Base-by-base conservation (phyloP, 1,140 invertebrate genomes). In the Drosophila mojavensis region DNA sequence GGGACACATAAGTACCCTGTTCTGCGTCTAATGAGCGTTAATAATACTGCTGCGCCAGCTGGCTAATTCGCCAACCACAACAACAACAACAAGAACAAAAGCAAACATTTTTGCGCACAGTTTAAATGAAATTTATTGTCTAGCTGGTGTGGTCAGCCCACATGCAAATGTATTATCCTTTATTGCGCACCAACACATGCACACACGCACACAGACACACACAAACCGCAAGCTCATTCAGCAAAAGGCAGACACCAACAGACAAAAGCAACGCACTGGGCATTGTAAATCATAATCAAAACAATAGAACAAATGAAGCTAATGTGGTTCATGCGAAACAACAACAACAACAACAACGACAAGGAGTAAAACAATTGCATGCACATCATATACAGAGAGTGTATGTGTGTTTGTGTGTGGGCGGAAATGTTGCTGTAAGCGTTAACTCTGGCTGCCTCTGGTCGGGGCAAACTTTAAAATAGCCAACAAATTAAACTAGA, bases 221-320 rank as follows among this genome's bases (percentile, higher is more conserved):
- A 10, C 24, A 39, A 55, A 63, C 73, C 71, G 47, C 80, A 83
- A 72, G 76, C 83, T 67, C 78, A 81, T 84, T 84, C 74, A 80
- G 78, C 75, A 79, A 56, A 65, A 77, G 69, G 76, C 60, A 60
- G 55, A 59, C 55, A 59, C 28, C 64, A 56, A 36, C 55, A 67
- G 55, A 89, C 83, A 88, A 89, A 88, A 89, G 84, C 80, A 64
- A 67, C 68, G 80, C 84, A 89, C 60, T 81, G 84, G 81, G 84
- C 80, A 89, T 89, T 88, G 84, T 88, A 88, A 88, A 88, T 88
- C 84, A 89, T 85, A 89, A 90, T 89, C 84, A 89, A 89, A 89
- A 89, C 84, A 89, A 89, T 89, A 89, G 84, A 89, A 90, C 85
- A 89, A 89, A 89, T 89, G 84, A 84, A 84, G 84, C 84, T 89